Evolutionary conservation across 2,113 vertebrate species (phyloP).

Genomic region (Notiomystis cincta): DNA sequence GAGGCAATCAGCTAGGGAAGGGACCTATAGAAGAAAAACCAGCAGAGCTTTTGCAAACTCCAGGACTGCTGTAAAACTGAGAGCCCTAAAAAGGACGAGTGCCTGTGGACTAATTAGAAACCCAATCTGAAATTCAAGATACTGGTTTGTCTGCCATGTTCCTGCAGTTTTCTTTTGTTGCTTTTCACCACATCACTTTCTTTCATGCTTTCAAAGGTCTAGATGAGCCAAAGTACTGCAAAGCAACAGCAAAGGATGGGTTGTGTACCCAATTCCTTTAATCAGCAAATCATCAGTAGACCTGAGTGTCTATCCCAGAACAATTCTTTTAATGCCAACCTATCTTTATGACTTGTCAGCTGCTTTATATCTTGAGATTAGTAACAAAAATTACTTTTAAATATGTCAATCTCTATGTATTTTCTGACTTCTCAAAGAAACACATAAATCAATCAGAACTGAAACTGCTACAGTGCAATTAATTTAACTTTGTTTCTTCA

Average conservation of each 20-base stretch:
- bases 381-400: neutral
- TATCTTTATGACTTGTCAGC: neutral
- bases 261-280: neutral
- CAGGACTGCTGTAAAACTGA: neutral
- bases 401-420: neutral
- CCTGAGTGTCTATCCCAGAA: neutral
- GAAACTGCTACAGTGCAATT: neutral
- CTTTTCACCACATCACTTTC: neutral
- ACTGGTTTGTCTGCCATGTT: neutral
- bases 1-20: neutral
- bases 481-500: neutral
- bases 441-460: neutral
- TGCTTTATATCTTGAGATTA: neutral
- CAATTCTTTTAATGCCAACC: neutral
- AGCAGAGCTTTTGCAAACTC: neutral
- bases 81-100: neutral
- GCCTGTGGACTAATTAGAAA: neutral
- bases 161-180: neutral
- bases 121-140: neutral
- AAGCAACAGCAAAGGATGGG: neutral
- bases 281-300: neutral
- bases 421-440: neutral
- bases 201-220: neutral
- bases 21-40: neutral
- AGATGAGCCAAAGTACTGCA: neutral